These are phyloP conservation scores for Euphonia xanthogaster DNA, from an alignment of 2,797 vertebrate genomes.

Conservation along the genomic window DNA sequence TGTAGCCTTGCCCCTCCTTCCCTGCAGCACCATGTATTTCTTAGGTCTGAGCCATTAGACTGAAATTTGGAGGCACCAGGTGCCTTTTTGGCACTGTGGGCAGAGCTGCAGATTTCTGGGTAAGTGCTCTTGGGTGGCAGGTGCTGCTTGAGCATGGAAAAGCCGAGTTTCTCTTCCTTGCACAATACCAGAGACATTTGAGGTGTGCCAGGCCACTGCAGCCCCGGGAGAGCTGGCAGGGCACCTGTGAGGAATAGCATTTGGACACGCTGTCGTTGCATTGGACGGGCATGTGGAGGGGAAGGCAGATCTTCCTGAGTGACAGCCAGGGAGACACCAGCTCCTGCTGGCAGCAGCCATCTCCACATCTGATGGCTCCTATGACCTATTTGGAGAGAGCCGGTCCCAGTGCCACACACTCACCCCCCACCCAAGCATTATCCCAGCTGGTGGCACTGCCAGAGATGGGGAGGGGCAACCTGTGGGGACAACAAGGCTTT, in stretches of 20 bases:
- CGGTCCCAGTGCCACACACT: background rate
- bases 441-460: fast-evolving
- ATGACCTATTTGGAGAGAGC: background rate
- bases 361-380: fast-evolving
- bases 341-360: background rate
- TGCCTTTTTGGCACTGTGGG: background rate
- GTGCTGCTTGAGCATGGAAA: background rate
- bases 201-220: fast-evolving
- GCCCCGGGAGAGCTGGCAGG: background rate
- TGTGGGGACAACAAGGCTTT: background rate
- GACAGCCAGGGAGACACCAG: background rate
- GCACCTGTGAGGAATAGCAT: background rate
- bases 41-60: background rate
- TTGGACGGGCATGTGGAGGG: background rate
- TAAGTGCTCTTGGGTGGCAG: background rate
- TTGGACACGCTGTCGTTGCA: fast-evolving
- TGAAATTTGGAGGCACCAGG: background rate
- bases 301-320: background rate
- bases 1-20: fast-evolving
- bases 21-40: background rate
- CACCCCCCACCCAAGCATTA: fast-evolving
- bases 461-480: fast-evolving
- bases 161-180: background rate
- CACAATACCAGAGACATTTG: fast-evolving
- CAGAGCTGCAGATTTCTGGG: background rate